A percentile compares a stretch with the other conserved stretches of the same genome.
Conservation (phyloP, 2,888 invertebrate species). For the Schizotus pectinicornis region DNA sequence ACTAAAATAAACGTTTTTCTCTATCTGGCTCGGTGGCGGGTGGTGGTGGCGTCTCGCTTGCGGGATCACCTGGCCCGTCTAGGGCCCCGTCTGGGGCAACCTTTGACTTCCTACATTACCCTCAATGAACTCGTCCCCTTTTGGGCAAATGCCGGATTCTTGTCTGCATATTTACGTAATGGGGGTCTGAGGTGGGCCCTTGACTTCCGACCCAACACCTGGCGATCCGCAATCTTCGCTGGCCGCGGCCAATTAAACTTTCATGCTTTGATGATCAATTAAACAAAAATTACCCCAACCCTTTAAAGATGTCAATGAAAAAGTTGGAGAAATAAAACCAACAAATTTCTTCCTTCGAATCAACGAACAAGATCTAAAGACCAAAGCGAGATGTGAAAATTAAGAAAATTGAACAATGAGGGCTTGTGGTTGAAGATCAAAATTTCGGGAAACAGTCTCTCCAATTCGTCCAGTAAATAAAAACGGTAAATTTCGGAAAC, state of each 20-base stretch:
- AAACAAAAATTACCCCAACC: no score
- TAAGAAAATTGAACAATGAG: no score
- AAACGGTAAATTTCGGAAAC: no score
- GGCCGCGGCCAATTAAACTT: neutral
- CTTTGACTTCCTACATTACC: constrained; percentile 38
- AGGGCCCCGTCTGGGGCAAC: constrained; percentile 27
- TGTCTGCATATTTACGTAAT: constrained; percentile 39
- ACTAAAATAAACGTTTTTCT: constrained; percentile 23
- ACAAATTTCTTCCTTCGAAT: no score
- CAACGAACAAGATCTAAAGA: no score
- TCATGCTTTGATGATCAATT: neutral
- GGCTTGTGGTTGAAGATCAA: no score
- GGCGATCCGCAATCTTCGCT: neutral
- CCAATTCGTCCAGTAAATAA: no score
- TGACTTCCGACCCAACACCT: constrained; percentile 24
- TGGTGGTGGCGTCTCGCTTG: constrained; percentile 4
- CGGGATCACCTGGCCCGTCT: constrained; percentile 27
- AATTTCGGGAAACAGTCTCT: no score
- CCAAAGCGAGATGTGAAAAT: no score
- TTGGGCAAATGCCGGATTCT: constrained; percentile 34
- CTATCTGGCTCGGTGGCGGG: constrained; percentile 4
- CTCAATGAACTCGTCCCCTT: constrained; percentile 35
- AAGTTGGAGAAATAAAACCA: no score
- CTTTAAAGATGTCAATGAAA: no score
- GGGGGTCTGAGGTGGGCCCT: constrained; percentile 31